A percentile compares a stretch with the other conserved stretches of the same genome.
Conservation (phyloP, 2,888 invertebrate species). For the Scrobipalpa atriplicella region DNA sequence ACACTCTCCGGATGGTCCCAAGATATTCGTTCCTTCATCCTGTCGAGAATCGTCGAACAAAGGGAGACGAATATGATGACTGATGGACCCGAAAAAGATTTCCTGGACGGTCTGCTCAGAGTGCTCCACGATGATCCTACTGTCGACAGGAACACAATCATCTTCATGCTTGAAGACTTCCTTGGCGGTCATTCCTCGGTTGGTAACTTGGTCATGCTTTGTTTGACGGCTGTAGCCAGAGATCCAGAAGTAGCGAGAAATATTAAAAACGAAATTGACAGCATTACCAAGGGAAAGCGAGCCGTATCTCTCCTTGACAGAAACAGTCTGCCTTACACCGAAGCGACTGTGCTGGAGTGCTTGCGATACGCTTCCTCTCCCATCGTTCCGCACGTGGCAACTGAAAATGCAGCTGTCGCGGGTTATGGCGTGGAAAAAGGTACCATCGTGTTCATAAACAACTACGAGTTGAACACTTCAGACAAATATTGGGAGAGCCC, state of each 20-base stretch:
- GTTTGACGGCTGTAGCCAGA: constrained; percentile 86
- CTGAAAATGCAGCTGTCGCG: constrained; percentile 87
- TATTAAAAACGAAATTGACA: constrained; percentile 87
- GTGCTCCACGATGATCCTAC: constrained; percentile 85
- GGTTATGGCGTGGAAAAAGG: constrained; percentile 89
- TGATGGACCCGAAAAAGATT: constrained; percentile 86
- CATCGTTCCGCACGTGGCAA: constrained; percentile 95
- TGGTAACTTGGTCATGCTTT: constrained; percentile 91
- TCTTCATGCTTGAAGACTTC: constrained; percentile 93
- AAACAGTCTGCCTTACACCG: constrained; percentile 88
- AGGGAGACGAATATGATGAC: constrained; percentile 80
- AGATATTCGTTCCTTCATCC: constrained; percentile 88
- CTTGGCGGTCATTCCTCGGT: constrained; percentile 94
- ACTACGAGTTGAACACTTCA: constrained; percentile 90
- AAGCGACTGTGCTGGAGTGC: constrained; percentile 91
- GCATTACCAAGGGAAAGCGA: constrained; percentile 79
- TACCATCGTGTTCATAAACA: constrained; percentile 92
- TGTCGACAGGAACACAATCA: constrained; percentile 90
- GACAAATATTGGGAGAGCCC: constrained; percentile 89
- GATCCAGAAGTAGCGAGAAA: constrained; percentile 85
- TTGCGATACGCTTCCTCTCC: constrained; percentile 92
- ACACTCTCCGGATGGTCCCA: constrained; percentile 87
- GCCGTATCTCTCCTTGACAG: constrained; percentile 86
- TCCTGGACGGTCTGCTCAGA: constrained; percentile 89
- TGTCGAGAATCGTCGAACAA: constrained; percentile 86